Percentiles rank a stretch among this genome's conserved stretches.
Conservation (phyloP, 2,797 vertebrate genomes). For the Sitta carolinensis region DNA sequence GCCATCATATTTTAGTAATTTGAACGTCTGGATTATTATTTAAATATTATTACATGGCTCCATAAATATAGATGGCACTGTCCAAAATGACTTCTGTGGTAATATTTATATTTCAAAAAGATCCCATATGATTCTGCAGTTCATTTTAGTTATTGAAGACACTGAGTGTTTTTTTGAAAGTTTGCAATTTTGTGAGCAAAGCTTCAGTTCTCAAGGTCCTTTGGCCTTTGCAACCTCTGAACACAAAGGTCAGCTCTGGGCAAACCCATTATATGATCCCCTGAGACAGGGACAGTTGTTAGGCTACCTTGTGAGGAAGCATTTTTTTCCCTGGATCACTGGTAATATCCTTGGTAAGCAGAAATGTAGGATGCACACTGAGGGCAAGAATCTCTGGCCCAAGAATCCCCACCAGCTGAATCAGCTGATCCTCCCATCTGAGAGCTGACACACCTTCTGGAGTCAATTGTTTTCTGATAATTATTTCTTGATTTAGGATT, state of each 20-base stretch:
- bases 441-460: not conserved
- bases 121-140: not conserved
- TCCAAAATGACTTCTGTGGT: not conserved
- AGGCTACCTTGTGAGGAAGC: not conserved
- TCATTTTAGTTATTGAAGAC: not conserved
- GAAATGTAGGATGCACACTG: not conserved
- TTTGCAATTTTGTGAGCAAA: not conserved
- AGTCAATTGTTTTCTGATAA: not conserved
- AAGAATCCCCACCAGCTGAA: too few relatives aligned
- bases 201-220: not conserved
- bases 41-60: constrained; percentile 20
- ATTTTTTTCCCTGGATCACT: not conserved
- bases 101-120: constrained; percentile 27
- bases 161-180: not conserved
- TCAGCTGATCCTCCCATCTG: not conserved
- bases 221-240: not conserved
- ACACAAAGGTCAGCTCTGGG: not conserved
- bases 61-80: constrained; percentile 28
- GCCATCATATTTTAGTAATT: not conserved
- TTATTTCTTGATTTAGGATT: not conserved
- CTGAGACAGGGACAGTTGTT: not conserved
- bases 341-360: not conserved
- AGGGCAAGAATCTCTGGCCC: not conserved
- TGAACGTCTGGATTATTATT: constrained; percentile 22
- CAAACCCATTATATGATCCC: not conserved